Percentiles rank a stretch among this genome's conserved stretches.
Evolutionary conservation across 2,888 invertebrate species (phyloP).

Genomic region (Sicus ferrugineus): DNA sequence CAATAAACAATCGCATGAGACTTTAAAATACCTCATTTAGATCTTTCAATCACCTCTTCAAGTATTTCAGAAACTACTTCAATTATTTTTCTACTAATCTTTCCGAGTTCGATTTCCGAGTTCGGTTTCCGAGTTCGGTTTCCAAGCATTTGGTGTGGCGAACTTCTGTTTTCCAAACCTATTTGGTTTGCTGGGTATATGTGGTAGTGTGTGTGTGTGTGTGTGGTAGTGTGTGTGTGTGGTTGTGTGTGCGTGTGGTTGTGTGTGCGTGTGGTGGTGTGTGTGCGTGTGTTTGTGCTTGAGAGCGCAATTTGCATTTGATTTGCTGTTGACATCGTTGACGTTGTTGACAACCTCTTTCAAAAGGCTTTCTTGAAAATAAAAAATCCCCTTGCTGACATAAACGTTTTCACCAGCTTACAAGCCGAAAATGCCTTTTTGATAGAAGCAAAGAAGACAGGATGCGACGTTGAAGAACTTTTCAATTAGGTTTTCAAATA

Average conservation of each 20-base stretch:
- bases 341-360: background rate
- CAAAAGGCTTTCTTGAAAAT: background rate
- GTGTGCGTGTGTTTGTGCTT: background rate
- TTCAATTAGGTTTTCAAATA: slow-evolving; percentile 1
- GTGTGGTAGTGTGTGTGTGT: background rate
- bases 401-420: background rate
- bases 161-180: no score
- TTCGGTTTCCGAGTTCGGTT: no score
- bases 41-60: no score
- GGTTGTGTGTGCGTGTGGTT: background rate
- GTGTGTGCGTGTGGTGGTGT: background rate
- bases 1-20: no score
- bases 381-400: slow-evolving; percentile 3
- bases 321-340: slow-evolving; percentile 32
- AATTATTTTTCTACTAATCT: no score
- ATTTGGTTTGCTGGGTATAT: background rate
- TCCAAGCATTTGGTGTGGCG: no score
- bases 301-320: slow-evolving; percentile 24
- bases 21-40: no score
- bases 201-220: background rate
- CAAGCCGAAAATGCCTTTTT: background rate
- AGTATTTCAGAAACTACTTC: no score
- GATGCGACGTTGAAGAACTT: background rate
- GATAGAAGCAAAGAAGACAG: background rate
- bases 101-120: no score